phyloP scores from a whole-genome alignment of 37 sponge, comb jelly and placozoan species.

The Mnemiopsis leidyi region DNA sequence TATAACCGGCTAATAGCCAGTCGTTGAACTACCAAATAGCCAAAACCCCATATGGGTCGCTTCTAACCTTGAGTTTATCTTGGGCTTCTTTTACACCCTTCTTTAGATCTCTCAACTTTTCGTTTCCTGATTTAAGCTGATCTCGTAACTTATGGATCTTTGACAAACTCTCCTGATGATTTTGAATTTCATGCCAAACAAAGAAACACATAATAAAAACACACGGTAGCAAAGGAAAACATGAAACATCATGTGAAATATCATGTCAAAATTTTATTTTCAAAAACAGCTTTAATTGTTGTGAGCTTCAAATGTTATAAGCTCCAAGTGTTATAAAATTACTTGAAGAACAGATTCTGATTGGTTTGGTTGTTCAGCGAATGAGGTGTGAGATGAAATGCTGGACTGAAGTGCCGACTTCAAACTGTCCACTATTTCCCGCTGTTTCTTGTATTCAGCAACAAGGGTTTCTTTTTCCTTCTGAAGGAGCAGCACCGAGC shows the following conservation, averaged over 20 bases:
- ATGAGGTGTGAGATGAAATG: background rate
- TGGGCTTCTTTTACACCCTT: background rate
- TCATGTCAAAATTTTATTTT: no score
- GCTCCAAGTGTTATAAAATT: background rate
- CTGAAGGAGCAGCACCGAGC: background rate
- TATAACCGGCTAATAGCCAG: no score
- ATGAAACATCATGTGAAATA: no score
- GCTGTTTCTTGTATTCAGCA: background rate
- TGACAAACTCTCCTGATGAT: background rate
- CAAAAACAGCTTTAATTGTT: no score
- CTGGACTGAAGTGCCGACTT: background rate
- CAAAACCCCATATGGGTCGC: background rate
- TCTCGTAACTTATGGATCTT: slow-evolving; percentile 28
- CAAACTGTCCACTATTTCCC: background rate
- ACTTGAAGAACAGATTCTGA: slow-evolving; percentile 6
- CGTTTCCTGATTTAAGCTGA: background rate
- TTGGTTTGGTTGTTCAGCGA: slow-evolving; percentile 12
- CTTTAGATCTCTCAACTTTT: slow-evolving; percentile 4
- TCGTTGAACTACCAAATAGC: background rate
- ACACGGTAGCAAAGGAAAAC: no score
- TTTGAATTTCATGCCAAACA: no score
- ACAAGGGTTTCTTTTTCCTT: background rate
- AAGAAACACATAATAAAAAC: no score
- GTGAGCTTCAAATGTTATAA: background rate
- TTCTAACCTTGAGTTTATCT: slow-evolving; percentile 13